Conservation (phyloP, 2,797 vertebrate genomes). For the Centroberyx gerrardi region DNA sequence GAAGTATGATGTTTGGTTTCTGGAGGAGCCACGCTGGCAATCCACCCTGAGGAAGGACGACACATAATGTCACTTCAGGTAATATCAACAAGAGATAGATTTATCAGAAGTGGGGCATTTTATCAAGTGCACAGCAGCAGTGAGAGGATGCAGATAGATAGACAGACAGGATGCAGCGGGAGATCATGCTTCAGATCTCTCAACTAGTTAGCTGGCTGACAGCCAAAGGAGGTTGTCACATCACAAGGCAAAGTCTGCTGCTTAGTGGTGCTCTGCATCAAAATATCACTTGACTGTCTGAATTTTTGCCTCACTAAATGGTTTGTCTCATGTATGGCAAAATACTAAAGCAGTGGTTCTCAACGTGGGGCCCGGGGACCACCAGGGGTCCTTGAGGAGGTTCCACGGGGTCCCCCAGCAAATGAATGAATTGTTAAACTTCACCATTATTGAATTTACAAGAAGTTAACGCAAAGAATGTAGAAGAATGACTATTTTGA, state of each 20-base stretch:
- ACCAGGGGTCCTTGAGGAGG: too few species aligned
- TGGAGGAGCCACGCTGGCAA: slow-evolving; percentile 95
- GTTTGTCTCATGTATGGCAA: too few species aligned
- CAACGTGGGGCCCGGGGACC: too few species aligned
- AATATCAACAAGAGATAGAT: slow-evolving; percentile 11
- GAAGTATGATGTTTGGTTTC: slow-evolving; percentile 90
- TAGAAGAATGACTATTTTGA: too few species aligned
- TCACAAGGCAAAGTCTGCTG: neutral
- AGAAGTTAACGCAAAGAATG: too few species aligned
- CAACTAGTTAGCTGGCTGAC: neutral
- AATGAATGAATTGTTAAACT: too few species aligned
- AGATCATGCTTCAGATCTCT: neutral
- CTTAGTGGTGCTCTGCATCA: neutral
- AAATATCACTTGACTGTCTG: neutral
- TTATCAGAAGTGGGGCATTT: neutral
- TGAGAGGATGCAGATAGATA: neutral
- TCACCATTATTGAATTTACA: too few species aligned
- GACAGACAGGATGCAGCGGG: neutral
- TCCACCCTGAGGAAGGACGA: slow-evolving; percentile 88
- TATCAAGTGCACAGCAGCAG: slow-evolving; percentile 5
- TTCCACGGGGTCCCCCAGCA: too few species aligned
- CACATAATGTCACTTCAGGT: neutral
- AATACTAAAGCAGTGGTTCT: too few species aligned
- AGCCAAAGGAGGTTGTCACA: neutral
- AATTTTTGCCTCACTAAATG: neutral